Conservation (phyloP, 2,113 vertebrate genomes). For the Oncorhynchus clarkii region DNA sequence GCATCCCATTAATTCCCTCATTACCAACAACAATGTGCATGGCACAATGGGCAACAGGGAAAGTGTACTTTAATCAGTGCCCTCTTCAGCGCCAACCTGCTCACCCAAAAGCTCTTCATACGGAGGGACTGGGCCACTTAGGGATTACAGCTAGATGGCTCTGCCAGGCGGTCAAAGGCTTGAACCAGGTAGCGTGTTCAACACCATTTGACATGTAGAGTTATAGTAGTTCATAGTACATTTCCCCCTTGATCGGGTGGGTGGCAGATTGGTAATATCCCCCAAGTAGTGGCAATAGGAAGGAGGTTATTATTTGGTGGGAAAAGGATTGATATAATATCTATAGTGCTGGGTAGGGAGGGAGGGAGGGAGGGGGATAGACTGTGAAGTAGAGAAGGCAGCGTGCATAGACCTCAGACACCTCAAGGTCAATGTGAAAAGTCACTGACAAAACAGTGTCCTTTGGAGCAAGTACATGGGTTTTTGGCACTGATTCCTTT, state of each 20-base stretch:
- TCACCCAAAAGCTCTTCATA: conserved; percentile 23
- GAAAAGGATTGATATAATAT: too few species aligned
- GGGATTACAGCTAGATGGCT: conserved; percentile 15
- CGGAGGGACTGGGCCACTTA: conserved; percentile 9
- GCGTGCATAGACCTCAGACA: not conserved
- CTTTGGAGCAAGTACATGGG: conserved; percentile 37
- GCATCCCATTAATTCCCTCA: conserved; percentile 48
- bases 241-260: not conserved
- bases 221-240: not conserved
- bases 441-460: conserved; percentile 45
- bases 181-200: not conserved
- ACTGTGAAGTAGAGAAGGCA: too few species aligned
- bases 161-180: conserved; percentile 7
- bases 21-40: conserved; percentile 51
- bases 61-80: conserved; percentile 49
- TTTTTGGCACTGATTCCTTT: conserved; percentile 31
- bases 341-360: too few species aligned
- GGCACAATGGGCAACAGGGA: conserved; percentile 36
- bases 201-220: not conserved
- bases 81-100: conserved; percentile 37
- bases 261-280: too few species aligned
- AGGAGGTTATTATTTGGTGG: too few species aligned
- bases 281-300: too few species aligned
- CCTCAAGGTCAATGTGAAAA: conserved; percentile 39
- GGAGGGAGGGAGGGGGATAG: too few species aligned